Evolutionary conservation across 2,797 vertebrate species (phyloP).

Genomic region (Philypnodon macrostomus): DNA sequence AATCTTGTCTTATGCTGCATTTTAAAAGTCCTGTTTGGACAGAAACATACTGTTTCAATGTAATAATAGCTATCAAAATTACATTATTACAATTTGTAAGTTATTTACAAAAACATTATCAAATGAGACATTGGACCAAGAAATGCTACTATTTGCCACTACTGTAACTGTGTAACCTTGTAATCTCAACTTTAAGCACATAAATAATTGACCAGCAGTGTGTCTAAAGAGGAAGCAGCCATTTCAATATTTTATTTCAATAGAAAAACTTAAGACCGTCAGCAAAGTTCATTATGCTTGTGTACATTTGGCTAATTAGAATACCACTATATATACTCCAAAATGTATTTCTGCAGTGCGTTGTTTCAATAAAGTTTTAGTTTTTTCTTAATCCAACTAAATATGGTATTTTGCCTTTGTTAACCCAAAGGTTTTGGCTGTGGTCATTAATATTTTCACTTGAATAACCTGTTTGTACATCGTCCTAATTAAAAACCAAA

Average conservation of each 20-base stretch:
- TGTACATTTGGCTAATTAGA: slow-evolving; percentile 82
- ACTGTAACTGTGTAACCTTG: slow-evolving; percentile 41
- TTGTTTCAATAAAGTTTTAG: slow-evolving; percentile 83
- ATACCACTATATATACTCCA: slow-evolving; percentile 78
- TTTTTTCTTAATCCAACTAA: slow-evolving; percentile 78
- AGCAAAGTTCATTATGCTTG: slow-evolving; percentile 76
- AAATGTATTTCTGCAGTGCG: slow-evolving; percentile 80
- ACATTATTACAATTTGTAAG: slow-evolving; percentile 45
- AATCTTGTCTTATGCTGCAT: slow-evolving; percentile 59
- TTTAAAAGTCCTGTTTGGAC: slow-evolving; percentile 58
- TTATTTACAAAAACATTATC: slow-evolving; percentile 37
- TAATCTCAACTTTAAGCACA: background rate
- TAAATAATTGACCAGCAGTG: slow-evolving; percentile 28
- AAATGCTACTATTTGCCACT: slow-evolving; percentile 47
- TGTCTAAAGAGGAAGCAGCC: slow-evolving; percentile 62
- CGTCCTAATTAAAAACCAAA: slow-evolving; percentile 43
- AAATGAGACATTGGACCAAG: slow-evolving; percentile 32
- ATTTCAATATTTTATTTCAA: slow-evolving; percentile 72
- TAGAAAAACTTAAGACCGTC: slow-evolving; percentile 69
- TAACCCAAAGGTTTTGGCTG: slow-evolving; percentile 72
- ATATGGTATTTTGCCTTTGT: slow-evolving; percentile 80
- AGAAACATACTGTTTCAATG: slow-evolving; percentile 52
- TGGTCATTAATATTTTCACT: slow-evolving; percentile 54
- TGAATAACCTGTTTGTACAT: slow-evolving; percentile 65
- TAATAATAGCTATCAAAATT: slow-evolving; percentile 45